Percentiles rank a stretch among this genome's conserved stretches.
Conservation (phyloP, 2,797 vertebrate genomes). For the Podargus strigoides region DNA sequence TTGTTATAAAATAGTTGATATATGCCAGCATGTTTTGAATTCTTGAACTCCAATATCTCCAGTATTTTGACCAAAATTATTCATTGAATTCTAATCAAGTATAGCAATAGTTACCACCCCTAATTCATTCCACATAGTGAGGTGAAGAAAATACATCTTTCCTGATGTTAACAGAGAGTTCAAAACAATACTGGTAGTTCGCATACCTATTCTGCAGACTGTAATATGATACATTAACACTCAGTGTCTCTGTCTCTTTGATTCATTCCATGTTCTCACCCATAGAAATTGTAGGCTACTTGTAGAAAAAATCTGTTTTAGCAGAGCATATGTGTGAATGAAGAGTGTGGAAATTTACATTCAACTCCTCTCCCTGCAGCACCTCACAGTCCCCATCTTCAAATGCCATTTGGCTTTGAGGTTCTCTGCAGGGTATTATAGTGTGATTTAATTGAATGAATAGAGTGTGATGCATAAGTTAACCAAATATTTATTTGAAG, state of each 20-base stretch:
- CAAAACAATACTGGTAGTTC: neutral
- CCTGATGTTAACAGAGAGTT: neutral
- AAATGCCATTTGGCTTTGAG: neutral
- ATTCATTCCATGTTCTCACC: neutral
- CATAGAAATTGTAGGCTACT: neutral
- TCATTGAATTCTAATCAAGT: neutral
- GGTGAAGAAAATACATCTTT: neutral
- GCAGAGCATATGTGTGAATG: rapidly evolving
- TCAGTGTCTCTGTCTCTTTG: neutral
- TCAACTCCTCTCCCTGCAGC: neutral
- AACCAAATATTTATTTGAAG: neutral
- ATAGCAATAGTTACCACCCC: neutral
- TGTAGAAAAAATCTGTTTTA: neutral
- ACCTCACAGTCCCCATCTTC: neutral
- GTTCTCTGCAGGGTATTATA: neutral
- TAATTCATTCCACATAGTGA: neutral
- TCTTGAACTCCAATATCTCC: neutral
- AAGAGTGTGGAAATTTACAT: neutral
- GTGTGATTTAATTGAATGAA: neutral
- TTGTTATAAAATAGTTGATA: neutral
- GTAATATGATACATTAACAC: neutral
- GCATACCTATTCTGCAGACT: neutral
- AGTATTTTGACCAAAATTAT: neutral
- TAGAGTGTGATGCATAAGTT: neutral
- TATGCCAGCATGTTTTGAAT: neutral